These are phyloP conservation scores for Ostrea denselamellosa DNA, from an alignment of 1,140 invertebrate genomes.

Conservation along the genomic window DNA sequence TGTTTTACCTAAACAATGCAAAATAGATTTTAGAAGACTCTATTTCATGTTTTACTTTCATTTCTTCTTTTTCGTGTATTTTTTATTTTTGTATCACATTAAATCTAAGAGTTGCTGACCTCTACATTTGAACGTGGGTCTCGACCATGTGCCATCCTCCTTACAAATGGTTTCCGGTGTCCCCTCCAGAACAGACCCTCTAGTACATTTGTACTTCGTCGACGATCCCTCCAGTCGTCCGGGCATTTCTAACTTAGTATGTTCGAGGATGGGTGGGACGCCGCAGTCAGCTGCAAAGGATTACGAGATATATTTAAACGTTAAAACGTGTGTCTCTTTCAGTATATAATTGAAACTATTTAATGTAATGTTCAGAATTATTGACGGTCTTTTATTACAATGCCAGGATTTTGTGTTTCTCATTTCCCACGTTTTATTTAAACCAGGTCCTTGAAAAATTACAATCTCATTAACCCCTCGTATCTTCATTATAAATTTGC, in stretches of 20 bases:
- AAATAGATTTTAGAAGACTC: too few relatives aligned
- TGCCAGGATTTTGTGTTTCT: too few relatives aligned
- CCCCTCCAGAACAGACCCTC: conserved; percentile 13
- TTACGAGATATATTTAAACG: neutral
- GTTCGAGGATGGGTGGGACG: neutral
- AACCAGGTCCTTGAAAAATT: too few relatives aligned
- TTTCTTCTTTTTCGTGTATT: neutral
- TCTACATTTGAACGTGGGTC: conserved; percentile 7
- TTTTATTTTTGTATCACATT: neutral
- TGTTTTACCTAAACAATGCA: neutral
- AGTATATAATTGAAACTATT: too few relatives aligned
- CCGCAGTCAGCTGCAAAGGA: neutral
- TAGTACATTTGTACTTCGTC: neutral
- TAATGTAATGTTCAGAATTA: too few relatives aligned
- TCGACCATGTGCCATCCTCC: conserved; percentile 8
- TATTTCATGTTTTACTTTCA: neutral
- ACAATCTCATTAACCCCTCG: too few relatives aligned
- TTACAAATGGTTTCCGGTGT: conserved; percentile 18
- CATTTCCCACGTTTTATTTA: too few relatives aligned
- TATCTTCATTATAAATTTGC: neutral
- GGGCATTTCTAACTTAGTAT: neutral
- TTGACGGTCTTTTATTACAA: too few relatives aligned
- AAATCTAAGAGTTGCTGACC: neutral
- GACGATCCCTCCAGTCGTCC: neutral
- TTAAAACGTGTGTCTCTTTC: too few relatives aligned